Percentiles rank a stretch among this genome's conserved stretches.
Evolutionary conservation across 2,797 vertebrate species (phyloP).

Genomic region (Allochrocebus solatus): DNA sequence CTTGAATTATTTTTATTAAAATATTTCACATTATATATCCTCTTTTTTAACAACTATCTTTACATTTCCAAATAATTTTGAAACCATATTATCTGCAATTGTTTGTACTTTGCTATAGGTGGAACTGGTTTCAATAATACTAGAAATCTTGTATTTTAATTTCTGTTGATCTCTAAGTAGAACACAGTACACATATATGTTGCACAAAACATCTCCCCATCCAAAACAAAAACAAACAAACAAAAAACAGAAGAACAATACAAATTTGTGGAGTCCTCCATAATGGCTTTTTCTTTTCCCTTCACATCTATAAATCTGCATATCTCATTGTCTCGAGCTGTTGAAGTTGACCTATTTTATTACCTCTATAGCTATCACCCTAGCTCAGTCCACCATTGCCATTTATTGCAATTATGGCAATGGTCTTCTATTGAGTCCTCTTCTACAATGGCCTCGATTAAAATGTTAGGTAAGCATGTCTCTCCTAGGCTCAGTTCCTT

Average conservation of each 20-base stretch:
- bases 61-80: neutral
- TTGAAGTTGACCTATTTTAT: neutral
- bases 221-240: neutral
- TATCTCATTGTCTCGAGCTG: neutral
- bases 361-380: neutral
- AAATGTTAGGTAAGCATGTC: neutral
- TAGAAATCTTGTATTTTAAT: neutral
- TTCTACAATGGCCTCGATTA: neutral
- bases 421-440: neutral
- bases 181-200: neutral
- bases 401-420: neutral
- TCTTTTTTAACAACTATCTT: neutral
- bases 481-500: neutral
- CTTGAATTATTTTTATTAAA: neutral
- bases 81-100: neutral
- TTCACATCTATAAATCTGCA: neutral
- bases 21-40: neutral
- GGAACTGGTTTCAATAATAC: neutral
- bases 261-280: neutral
- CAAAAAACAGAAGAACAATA: neutral
- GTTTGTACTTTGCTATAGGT: neutral
- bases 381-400: neutral
- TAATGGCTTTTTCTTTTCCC: neutral
- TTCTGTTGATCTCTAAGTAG: neutral
- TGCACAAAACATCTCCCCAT: neutral